These are phyloP conservation scores for Neomonachus schauinslandi DNA, from an alignment of 2,113 vertebrate genomes.

Conservation along the genomic window DNA sequence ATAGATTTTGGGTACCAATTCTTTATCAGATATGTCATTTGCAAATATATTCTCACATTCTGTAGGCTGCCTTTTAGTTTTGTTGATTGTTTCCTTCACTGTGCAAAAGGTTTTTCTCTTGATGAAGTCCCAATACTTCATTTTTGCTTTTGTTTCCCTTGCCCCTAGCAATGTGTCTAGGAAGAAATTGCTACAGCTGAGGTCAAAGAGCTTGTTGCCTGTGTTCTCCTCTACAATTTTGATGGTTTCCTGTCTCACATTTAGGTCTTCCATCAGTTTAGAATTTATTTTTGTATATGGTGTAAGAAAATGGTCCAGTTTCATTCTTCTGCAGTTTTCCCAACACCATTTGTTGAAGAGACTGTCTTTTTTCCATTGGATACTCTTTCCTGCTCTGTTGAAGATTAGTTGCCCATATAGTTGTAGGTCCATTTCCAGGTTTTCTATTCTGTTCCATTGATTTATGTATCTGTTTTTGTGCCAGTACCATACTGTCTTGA, in stretches of 20 bases:
- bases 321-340: neutral
- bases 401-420: neutral
- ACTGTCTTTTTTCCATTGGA: neutral
- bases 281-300: neutral
- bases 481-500: neutral
- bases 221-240: neutral
- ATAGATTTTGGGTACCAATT: neutral
- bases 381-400: neutral
- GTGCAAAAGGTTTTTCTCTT: neutral
- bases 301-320: neutral
- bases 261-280: neutral
- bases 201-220: neutral
- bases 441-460: neutral
- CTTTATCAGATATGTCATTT: neutral
- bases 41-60: neutral
- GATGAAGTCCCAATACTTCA: neutral
- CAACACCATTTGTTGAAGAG: neutral
- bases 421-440: neutral
- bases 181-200: neutral
- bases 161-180: neutral
- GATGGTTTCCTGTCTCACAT: neutral
- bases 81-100: neutral
- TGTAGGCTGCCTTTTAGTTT: neutral
- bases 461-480: neutral
- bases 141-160: neutral